Conservation (phyloP, 2,113 vertebrate genomes). For the Pimephales promelas region DNA sequence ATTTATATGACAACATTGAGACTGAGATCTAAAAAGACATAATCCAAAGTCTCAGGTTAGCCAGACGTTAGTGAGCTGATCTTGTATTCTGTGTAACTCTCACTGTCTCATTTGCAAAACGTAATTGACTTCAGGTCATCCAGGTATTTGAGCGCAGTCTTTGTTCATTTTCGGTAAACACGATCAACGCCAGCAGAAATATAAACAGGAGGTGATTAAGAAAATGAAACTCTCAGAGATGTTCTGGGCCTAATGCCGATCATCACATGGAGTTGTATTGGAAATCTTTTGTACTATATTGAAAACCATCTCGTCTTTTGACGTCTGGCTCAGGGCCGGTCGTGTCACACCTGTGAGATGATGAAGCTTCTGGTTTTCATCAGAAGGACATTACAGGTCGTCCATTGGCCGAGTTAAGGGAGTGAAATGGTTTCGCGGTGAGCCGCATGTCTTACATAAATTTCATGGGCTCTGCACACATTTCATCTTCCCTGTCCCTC, state of each 20-base stretch:
- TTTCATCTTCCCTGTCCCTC: constrained; percentile 54
- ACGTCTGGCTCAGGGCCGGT: neutral
- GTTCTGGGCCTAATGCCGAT: neutral
- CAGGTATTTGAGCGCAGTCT: constrained; percentile 30
- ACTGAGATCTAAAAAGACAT: neutral
- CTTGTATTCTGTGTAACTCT: neutral
- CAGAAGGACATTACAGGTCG: constrained; percentile 51
- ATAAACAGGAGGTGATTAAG: constrained; percentile 1
- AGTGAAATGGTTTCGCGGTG: constrained; percentile 65
- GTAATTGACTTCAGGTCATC: constrained; percentile 34
- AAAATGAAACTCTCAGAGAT: neutral
- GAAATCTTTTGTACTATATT: constrained; percentile 5
- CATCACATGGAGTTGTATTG: neutral
- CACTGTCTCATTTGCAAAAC: constrained; percentile 16
- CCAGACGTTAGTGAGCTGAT: neutral
- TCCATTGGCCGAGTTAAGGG: constrained; percentile 57
- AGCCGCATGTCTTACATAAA: constrained; percentile 66
- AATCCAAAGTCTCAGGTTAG: neutral
- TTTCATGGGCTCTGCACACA: constrained; percentile 70
- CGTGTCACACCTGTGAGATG: constrained; percentile 31
- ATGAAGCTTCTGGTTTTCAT: constrained; percentile 36
- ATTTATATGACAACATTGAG: neutral
- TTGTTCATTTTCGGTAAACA: constrained; percentile 12
- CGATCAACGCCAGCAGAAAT: neutral
- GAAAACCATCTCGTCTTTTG: neutral